These are phyloP conservation scores for Scytalopus superciliaris DNA, from an alignment of 2,113 vertebrate genomes.

Conservation along the genomic window DNA sequence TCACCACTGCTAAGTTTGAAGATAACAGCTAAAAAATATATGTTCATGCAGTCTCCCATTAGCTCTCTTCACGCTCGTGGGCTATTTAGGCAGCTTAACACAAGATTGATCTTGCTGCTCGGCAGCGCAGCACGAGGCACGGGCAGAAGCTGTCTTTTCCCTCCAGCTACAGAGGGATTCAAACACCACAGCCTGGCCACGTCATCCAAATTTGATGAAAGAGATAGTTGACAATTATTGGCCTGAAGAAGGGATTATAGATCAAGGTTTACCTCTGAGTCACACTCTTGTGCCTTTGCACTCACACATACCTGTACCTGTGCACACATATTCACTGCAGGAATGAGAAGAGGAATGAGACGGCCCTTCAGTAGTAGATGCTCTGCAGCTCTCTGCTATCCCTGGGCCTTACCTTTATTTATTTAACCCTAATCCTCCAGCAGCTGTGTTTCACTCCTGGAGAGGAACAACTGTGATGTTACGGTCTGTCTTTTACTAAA, in stretches of 20 bases:
- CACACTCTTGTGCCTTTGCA: neutral
- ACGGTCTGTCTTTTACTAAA: neutral
- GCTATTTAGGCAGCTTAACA: conserved; percentile 7
- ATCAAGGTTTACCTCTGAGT: neutral
- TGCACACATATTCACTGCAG: neutral
- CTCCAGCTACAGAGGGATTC: neutral
- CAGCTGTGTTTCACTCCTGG: neutral
- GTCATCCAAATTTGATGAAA: neutral
- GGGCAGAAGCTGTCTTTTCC: neutral
- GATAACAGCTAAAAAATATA: neutral
- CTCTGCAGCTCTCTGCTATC: neutral
- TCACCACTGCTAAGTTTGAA: neutral
- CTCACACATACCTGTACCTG: neutral
- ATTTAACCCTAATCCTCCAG: neutral
- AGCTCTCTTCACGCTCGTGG: neutral
- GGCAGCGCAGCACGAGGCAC: neutral
- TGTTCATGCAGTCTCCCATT: neutral
- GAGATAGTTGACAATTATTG: neutral
- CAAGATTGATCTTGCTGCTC: neutral
- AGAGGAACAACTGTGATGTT: neutral
- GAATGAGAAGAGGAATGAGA: neutral
- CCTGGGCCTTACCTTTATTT: neutral
- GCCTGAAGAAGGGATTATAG: neutral
- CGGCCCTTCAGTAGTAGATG: neutral
- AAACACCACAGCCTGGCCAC: neutral